Evolutionary conservation across 2,113 vertebrate genomes (phyloP).

Genomic region (Grantiella picta): DNA sequence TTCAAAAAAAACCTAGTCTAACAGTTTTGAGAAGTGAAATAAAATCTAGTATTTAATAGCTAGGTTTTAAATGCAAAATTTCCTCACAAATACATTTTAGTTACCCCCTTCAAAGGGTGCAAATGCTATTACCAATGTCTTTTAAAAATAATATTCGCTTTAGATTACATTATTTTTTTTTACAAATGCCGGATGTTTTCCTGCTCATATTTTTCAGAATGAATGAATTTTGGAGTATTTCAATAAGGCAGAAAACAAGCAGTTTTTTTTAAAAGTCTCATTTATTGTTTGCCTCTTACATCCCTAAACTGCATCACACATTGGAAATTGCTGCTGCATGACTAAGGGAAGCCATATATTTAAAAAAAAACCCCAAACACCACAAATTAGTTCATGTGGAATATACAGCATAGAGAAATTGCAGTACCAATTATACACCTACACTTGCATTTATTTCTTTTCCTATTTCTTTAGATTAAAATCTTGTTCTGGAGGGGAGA

Average conservation of each 20-base stretch:
- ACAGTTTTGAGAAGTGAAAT: not conserved
- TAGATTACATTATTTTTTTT: not conserved
- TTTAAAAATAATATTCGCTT: not conserved
- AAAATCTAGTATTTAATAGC: not conserved
- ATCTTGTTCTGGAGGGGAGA: not conserved
- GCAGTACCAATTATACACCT: not conserved
- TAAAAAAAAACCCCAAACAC: not conserved
- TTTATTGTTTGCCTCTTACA: conserved; percentile 55
- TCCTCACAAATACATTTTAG: not conserved
- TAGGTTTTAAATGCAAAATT: not conserved
- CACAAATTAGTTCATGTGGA: not conserved
- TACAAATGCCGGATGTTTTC: not conserved
- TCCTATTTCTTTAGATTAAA: not conserved
- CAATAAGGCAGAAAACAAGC: conserved; percentile 27
- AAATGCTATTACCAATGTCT: not conserved
- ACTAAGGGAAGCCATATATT: not conserved
- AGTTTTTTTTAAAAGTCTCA: conserved; percentile 21
- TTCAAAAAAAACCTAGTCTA: not conserved
- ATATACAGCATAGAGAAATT: not conserved
- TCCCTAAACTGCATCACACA: conserved; percentile 13
- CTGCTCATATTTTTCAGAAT: not conserved
- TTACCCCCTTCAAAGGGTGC: not conserved
- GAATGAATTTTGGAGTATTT: not conserved
- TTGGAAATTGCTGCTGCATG: not conserved
- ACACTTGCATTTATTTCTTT: not conserved